Percentiles rank a stretch among this genome's conserved stretches.
Conservation (phyloP, 2,113 vertebrate genomes). For the Bolborhynchus lineola region DNA sequence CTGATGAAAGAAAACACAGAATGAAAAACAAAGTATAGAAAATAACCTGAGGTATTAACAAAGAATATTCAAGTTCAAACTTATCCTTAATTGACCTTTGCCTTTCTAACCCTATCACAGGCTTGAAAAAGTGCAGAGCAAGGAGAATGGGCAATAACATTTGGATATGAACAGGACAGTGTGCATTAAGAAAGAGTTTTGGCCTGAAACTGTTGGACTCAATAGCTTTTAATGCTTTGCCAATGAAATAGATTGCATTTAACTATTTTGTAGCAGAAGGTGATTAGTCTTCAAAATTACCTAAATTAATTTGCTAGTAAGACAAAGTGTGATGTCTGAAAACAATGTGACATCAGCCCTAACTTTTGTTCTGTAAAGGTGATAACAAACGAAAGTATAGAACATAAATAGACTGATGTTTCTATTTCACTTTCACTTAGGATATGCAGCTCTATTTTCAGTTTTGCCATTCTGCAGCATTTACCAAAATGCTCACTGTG, state of each 20-base stretch:
- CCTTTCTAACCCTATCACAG: conserved; percentile 2
- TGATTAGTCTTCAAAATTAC: background rate
- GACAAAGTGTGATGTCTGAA: background rate
- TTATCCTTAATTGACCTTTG: conserved; percentile 52
- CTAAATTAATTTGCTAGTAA: background rate
- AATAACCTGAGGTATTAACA: background rate
- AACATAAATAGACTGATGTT: background rate
- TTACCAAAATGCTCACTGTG: background rate
- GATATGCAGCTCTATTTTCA: background rate
- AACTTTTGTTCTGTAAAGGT: background rate
- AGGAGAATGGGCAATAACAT: background rate
- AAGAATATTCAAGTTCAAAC: background rate
- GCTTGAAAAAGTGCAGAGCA: background rate
- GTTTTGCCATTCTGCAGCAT: background rate
- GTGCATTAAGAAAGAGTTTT: conserved; percentile 2
- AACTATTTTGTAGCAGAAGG: background rate
- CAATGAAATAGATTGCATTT: background rate
- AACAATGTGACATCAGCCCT: background rate
- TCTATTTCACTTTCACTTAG: background rate
- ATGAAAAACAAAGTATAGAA: background rate
- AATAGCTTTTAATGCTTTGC: background rate
- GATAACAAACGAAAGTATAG: background rate
- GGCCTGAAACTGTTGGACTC: background rate
- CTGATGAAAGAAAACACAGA: background rate
- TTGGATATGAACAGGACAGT: background rate